A percentile compares a stretch with the other conserved stretches of the same genome.
phyloP scores from a whole-genome alignment of 1,140 invertebrate species.

The Cydia pomonella region DNA sequence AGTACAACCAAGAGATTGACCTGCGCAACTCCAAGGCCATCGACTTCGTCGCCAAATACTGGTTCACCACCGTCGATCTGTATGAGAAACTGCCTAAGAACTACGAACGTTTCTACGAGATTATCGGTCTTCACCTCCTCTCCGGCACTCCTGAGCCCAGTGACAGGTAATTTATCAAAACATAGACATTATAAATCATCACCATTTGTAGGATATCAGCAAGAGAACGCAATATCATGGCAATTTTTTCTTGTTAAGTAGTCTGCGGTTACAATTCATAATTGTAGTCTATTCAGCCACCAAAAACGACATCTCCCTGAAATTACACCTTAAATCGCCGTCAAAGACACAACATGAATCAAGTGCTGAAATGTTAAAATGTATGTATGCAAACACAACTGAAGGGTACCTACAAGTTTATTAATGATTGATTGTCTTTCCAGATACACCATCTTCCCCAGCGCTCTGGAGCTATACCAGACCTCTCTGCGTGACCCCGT shows the following conservation, averaged over 20 bases:
- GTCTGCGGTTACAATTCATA: no score
- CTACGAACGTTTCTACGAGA: constrained; percentile 81
- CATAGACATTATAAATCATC: neutral
- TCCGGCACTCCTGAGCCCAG: constrained; percentile 55
- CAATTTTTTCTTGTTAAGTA: no score
- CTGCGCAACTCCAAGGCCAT: constrained; percentile 79
- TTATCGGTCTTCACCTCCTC: constrained; percentile 75
- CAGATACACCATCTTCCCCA: constrained; percentile 74
- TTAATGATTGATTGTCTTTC: constrained; percentile 36
- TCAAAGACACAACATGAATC: no score
- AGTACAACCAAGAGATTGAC: constrained; percentile 71
- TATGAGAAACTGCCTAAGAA: constrained; percentile 82
- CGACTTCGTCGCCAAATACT: constrained; percentile 84
- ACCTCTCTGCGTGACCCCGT: constrained; percentile 85
- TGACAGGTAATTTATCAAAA: constrained; percentile 54
- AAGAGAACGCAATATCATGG: no score
- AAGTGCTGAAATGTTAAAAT: no score
- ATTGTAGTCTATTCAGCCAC: no score
- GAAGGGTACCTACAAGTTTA: no score
- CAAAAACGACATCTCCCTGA: no score
- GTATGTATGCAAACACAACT: no score
- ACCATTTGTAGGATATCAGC: no score
- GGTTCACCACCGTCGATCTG: constrained; percentile 85
- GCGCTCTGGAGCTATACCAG: constrained; percentile 79
- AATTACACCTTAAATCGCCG: no score